phyloP scores from a whole-genome alignment of 2,113 vertebrate genomes.

The Glareola pratincola region DNA sequence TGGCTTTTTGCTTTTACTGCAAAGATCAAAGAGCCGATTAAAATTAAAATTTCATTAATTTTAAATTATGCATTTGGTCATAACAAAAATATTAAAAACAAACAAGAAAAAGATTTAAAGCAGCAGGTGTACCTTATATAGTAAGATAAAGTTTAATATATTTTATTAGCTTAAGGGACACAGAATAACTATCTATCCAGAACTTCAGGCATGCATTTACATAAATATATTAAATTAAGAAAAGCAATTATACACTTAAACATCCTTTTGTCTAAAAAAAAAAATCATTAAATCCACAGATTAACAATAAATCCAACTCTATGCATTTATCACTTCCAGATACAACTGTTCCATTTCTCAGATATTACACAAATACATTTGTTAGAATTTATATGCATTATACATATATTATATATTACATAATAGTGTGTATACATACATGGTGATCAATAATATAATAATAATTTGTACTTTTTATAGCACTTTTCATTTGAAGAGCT shows the following conservation, averaged over 20 bases:
- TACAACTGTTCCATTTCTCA: slow-evolving; percentile 78
- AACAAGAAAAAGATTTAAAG: slow-evolving; percentile 50
- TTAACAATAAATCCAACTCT: slow-evolving; percentile 80
- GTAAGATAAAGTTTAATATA: slow-evolving; percentile 79
- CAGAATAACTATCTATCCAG: slow-evolving; percentile 79
- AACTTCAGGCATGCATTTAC: slow-evolving; percentile 84
- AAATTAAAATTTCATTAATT: slow-evolving; percentile 18
- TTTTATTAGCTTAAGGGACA: slow-evolving; percentile 78
- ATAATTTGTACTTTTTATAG: slow-evolving; percentile 61
- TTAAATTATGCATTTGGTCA: slow-evolving; percentile 36
- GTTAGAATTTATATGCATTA: slow-evolving; percentile 85
- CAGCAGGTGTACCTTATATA: slow-evolving; percentile 53
- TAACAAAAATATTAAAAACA: slow-evolving; percentile 29
- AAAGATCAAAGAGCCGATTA: slow-evolving; percentile 4
- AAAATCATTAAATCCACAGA: slow-evolving; percentile 81
- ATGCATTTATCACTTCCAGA: slow-evolving; percentile 79
- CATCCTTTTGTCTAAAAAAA: slow-evolving; percentile 75
- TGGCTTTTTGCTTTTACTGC: neutral
- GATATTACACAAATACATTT: slow-evolving; percentile 81
- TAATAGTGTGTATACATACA: slow-evolving; percentile 82
- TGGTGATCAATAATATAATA: slow-evolving; percentile 73
- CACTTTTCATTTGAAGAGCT: slow-evolving; percentile 59
- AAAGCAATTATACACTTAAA: slow-evolving; percentile 81
- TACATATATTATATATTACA: slow-evolving; percentile 85
- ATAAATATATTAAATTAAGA: slow-evolving; percentile 81